Evolutionary conservation across 92 coral and sea anemone genomes (phyloP).

Genomic region (Bergia puertoricense): DNA sequence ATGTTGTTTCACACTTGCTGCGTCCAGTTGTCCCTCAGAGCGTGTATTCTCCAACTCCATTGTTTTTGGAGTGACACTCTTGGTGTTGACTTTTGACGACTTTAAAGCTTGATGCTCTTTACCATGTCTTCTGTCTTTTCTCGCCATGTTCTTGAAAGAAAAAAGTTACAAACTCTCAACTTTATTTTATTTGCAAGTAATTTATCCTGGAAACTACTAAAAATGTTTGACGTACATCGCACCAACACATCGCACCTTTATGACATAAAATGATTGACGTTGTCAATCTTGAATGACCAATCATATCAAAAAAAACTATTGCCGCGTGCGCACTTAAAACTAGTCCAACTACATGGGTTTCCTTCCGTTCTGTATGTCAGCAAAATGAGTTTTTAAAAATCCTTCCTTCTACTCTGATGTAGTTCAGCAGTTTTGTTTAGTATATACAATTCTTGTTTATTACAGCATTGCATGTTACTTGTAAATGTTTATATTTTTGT

Average conservation of each 20-base stretch:
- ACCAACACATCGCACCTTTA: background rate
- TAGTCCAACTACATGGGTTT: background rate
- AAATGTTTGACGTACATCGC: background rate
- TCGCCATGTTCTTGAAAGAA: background rate
- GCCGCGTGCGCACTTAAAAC: background rate
- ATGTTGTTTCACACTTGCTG: constrained; percentile 13
- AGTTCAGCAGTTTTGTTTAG: too few species aligned
- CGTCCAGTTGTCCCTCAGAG: constrained; percentile 19
- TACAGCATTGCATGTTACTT: too few species aligned
- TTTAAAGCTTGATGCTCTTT: background rate
- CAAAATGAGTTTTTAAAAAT: background rate
- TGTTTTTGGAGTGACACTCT: background rate
- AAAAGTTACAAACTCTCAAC: background rate
- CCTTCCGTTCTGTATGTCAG: background rate
- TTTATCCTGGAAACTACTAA: background rate
- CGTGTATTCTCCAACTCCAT: background rate
- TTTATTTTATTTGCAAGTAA: background rate
- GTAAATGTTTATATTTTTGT: too few species aligned
- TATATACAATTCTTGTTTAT: too few species aligned
- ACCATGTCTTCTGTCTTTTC: too few species aligned
- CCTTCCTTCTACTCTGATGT: too few species aligned
- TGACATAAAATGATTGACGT: constrained; percentile 46
- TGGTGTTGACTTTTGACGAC: background rate
- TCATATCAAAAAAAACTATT: background rate
- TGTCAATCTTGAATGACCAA: constrained; percentile 31